Base-by-base conservation (phyloP, 2,888 invertebrate species). In the Iselma pallidipennis region DNA sequence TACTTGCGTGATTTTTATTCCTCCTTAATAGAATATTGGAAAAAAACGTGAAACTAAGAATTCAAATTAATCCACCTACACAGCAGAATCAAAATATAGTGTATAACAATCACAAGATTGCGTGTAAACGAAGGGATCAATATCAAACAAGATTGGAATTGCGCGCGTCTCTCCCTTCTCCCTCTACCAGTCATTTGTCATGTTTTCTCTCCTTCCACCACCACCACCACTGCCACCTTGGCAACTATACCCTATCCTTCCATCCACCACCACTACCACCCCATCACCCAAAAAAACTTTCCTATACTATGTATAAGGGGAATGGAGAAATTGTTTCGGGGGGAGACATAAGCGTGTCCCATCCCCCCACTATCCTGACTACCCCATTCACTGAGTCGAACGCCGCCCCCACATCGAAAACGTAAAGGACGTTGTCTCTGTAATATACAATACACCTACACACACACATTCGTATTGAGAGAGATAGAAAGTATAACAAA, bases 121-220 rank as follows among this genome's bases (percentile, higher is more conserved):
- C 31, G 51, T 55, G 55, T 55, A 55, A 52, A 50, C 50, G 45
- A 45, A 58, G 58, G 57, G 63, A 63, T 63, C 63, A 60, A 63
- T 63, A 63, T 59, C 56, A 49, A 45, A 49, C 60, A 57, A 55
- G 60, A 63, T 63, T 63, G 63, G 54, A 45, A 59, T 61, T 63
- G 63, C 63, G 63, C 63, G 55, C 59, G 63, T 25, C 63, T 63
- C 21, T 45, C 45, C 45, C 45, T 10, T 21, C 21, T 45, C 59
- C 53, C 14, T 28, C 57, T 23, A 37, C 37, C 31, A 55, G 49
- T 59, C 63, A 59, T 62, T 62, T 62, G 59, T 62, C 62, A 62
- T 55, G 58, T 52, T 54, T 49, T 55, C 45, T 21, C 10, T 54
- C 19, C 45, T 21, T 9, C 45, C 3, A 10, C 21, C 2, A 16